A percentile compares a stretch with the other conserved stretches of the same genome.
These are phyloP conservation scores for Loripinus fragilis DNA, from an alignment of 2,888 invertebrate species.

Conservation along the genomic window DNA sequence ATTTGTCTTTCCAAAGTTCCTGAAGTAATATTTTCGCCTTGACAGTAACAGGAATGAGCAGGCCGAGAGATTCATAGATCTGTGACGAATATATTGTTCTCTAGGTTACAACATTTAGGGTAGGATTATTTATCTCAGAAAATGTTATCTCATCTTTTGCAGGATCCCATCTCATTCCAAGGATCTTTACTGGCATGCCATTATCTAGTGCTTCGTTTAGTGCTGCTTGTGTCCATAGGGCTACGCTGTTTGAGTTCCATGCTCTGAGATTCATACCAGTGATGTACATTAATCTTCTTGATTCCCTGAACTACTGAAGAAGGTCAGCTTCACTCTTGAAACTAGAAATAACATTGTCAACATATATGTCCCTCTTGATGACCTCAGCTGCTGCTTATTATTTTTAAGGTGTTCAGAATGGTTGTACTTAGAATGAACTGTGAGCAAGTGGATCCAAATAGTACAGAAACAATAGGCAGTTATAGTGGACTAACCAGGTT, in stretches of 20 bases:
- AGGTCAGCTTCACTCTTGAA: constrained; percentile 19
- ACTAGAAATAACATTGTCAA: constrained; percentile 47
- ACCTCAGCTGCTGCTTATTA: constrained; percentile 7
- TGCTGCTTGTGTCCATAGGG: neutral
- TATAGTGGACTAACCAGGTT: constrained; percentile 27
- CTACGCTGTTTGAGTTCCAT: constrained; percentile 4
- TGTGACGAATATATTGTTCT: constrained; percentile 37
- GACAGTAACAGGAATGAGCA: neutral
- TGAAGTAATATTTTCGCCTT: constrained; percentile 43
- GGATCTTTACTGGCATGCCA: constrained; percentile 20
- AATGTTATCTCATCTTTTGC: constrained; percentile 30
- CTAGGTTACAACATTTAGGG: neutral
- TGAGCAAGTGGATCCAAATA: constrained; percentile 30
- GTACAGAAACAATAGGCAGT: constrained; percentile 27
- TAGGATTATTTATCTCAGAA: neutral
- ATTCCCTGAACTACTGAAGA: constrained; percentile 20
- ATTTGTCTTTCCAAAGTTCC: constrained; percentile 23
- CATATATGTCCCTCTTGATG: constrained; percentile 35
- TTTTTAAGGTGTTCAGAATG: constrained; percentile 26
- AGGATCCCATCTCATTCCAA: constrained; percentile 46
- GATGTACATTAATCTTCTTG: constrained; percentile 23
- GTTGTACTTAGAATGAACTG: constrained; percentile 45
- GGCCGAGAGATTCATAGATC: constrained; percentile 22
- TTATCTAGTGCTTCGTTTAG: constrained; percentile 28
- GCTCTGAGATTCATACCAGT: constrained; percentile 1